Evolutionary conservation across 2,113 vertebrate species (phyloP).

Genomic region (Ctenodactylus gundi): DNA sequence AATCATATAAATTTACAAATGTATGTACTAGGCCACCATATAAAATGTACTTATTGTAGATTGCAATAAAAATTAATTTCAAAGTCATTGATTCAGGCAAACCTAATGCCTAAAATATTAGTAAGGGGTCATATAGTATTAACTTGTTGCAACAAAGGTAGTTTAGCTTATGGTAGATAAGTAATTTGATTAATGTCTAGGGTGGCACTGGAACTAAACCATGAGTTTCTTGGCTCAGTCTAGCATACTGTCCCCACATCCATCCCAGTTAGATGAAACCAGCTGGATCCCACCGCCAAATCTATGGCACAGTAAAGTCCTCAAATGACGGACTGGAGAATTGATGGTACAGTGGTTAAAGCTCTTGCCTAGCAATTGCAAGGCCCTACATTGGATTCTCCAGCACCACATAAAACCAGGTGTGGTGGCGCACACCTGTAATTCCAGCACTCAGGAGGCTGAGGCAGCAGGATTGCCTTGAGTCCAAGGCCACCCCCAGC

Average conservation of each 20-base stretch:
- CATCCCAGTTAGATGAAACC: background rate
- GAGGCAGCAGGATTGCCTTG: too few relatives aligned
- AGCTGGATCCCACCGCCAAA: background rate
- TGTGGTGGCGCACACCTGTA: too few relatives aligned
- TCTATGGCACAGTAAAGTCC: background rate
- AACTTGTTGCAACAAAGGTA: background rate
- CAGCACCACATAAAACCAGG: too few relatives aligned
- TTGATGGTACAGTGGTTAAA: too few relatives aligned
- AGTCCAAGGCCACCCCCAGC: too few relatives aligned
- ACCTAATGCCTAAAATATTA: background rate
- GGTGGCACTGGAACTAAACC: background rate
- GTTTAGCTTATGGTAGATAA: background rate
- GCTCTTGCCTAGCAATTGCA: too few relatives aligned
- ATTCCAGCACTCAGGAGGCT: too few relatives aligned
- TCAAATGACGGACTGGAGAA: background rate
- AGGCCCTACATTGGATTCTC: too few relatives aligned
- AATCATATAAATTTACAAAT: background rate
- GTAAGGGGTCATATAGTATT: background rate
- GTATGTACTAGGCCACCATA: background rate
- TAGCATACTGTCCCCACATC: background rate
- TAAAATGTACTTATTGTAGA: background rate
- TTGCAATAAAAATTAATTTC: slow-evolving; percentile 20
- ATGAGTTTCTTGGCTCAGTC: background rate
- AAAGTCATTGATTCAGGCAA: background rate
- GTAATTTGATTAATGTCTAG: background rate